Evolutionary conservation across 2,113 vertebrate genomes (phyloP).

Genomic region (Balaeniceps rex): DNA sequence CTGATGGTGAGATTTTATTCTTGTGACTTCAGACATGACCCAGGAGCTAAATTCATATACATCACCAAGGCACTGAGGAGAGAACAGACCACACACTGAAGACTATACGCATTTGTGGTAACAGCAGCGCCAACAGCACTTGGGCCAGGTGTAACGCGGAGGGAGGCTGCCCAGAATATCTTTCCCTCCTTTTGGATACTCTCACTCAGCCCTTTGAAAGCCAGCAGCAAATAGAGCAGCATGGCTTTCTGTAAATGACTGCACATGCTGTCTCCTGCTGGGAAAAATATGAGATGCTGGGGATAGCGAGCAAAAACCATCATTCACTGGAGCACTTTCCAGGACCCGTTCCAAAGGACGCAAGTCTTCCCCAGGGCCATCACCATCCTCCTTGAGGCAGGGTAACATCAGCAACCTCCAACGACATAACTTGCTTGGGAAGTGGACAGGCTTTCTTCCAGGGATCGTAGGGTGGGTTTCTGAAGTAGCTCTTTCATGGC

Average conservation of each 20-base stretch:
- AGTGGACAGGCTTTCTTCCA: not conserved
- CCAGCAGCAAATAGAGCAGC: slow-evolving; percentile 13
- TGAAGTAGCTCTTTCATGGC: not conserved
- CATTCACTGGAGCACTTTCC: slow-evolving; percentile 54
- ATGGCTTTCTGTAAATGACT: slow-evolving; percentile 40
- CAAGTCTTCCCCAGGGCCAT: not conserved
- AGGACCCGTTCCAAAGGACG: slow-evolving; percentile 47
- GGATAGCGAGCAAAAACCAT: not conserved
- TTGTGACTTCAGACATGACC: not conserved
- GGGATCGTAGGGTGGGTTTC: not conserved
- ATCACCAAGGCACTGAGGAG: not conserved
- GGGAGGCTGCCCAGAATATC: not conserved
- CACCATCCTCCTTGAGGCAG: slow-evolving; percentile 8
- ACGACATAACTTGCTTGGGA: not conserved
- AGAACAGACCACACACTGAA: not conserved
- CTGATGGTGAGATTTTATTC: not conserved
- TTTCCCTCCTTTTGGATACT: not conserved
- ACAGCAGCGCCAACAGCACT: not conserved
- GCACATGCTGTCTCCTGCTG: slow-evolving; percentile 33
- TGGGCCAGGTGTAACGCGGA: not conserved
- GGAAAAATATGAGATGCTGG: slow-evolving; percentile 52
- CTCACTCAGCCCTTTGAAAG: slow-evolving; percentile 16
- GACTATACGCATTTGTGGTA: not conserved
- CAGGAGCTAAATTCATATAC: not conserved
- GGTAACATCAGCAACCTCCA: not conserved